Evolutionary conservation across 2,797 vertebrate genomes (phyloP).

Genomic region (Eulemur rubriventer): DNA sequence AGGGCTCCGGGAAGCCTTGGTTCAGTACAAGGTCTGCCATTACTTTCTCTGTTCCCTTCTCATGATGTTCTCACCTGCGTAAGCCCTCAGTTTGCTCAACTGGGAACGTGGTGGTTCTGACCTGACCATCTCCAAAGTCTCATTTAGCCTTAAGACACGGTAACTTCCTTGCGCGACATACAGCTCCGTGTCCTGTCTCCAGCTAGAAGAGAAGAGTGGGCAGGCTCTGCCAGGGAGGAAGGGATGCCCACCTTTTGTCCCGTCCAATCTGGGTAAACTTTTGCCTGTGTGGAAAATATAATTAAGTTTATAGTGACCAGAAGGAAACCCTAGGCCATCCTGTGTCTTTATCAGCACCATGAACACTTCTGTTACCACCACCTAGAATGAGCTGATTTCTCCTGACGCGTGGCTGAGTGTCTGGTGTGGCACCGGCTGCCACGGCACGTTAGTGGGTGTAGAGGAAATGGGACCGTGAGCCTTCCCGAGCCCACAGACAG

Average conservation of each 20-base stretch:
- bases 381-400: not conserved
- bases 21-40: not conserved
- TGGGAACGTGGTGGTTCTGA: fast-evolving
- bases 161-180: fast-evolving
- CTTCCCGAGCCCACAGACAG: not conserved
- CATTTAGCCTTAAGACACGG: not conserved
- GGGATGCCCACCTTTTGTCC: fast-evolving
- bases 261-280: not conserved
- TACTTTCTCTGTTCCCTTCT: not conserved
- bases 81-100: not conserved
- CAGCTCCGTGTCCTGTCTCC: not conserved
- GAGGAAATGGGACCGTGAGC: not conserved
- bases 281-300: not conserved
- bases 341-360: not conserved
- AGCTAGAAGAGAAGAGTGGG: fast-evolving
- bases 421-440: not conserved
- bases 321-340: not conserved
- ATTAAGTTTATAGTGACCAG: not conserved
- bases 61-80: fast-evolving
- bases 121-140: not conserved
- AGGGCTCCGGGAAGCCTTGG: not conserved
- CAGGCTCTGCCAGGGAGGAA: fast-evolving
- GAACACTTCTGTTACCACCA: not conserved
- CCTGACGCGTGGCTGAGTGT: not conserved
- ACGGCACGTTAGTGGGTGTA: fast-evolving